Conservation (phyloP, 2,113 vertebrate genomes). For the Ginglymostoma cirratum region DNA sequence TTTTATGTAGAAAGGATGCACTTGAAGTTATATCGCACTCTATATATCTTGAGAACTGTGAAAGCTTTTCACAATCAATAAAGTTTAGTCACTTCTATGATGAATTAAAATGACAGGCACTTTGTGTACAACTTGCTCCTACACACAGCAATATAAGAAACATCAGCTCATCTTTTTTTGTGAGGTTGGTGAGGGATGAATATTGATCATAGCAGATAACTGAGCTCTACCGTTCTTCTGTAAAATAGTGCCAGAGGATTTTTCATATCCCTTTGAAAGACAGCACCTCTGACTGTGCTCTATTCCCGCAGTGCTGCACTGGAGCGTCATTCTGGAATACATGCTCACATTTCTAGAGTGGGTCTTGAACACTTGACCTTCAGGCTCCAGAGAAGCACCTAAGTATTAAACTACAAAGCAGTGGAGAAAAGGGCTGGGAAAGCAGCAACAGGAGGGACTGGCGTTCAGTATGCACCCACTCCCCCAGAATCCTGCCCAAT, state of each 20-base stretch:
- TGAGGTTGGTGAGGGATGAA: not conserved
- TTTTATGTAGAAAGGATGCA: not conserved
- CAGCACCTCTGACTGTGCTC: not conserved
- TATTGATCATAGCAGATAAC: not conserved
- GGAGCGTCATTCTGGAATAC: no score
- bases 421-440: no score
- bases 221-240: not conserved
- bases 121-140: not conserved
- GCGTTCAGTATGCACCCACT: no score
- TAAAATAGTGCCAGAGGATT: not conserved
- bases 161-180: not conserved
- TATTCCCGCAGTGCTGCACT: not conserved
- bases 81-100: not conserved
- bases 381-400: no score
- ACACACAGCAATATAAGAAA: not conserved
- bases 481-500: not conserved
- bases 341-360: no score
- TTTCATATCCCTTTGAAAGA: not conserved
- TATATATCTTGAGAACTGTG: not conserved
- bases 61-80: not conserved
- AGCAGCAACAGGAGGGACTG: no score
- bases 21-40: not conserved
- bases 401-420: no score
- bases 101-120: not conserved
- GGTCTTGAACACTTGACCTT: no score